These are phyloP conservation scores for Lampris megalopsis DNA, from an alignment of 2,113 vertebrate genomes.

Conservation along the genomic window DNA sequence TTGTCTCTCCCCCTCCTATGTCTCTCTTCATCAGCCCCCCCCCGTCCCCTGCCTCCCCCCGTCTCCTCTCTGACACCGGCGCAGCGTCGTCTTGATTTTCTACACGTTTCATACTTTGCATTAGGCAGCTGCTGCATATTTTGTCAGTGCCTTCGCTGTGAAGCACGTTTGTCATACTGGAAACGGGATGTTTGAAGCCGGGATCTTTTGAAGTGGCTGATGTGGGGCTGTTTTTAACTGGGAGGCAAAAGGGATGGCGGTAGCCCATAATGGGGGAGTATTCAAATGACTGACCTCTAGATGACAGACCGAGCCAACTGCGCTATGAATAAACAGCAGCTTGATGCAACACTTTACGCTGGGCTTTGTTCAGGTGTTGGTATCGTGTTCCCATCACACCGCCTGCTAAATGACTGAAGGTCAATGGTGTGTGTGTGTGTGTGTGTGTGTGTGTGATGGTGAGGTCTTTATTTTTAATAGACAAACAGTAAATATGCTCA, in stretches of 20 bases:
- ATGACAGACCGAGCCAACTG: constrained; percentile 72
- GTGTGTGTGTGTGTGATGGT: constrained; percentile 10
- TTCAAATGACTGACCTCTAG: constrained; percentile 82
- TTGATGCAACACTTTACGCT: constrained; percentile 60
- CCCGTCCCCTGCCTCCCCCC: constrained; percentile 8
- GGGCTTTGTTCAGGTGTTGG: constrained; percentile 74
- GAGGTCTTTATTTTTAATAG: constrained; percentile 62
- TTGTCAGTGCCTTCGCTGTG: constrained; percentile 72
- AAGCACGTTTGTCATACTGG: constrained; percentile 77
- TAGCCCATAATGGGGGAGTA: constrained; percentile 74
- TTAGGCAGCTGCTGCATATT: constrained; percentile 82
- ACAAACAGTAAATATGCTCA: constrained; percentile 39
- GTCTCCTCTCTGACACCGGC: constrained; percentile 85
- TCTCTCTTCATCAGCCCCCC: background rate
- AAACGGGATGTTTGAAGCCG: constrained; percentile 76
- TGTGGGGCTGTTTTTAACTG: constrained; percentile 75
- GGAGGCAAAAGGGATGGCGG: constrained; percentile 70
- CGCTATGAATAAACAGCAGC: constrained; percentile 74
- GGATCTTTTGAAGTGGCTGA: constrained; percentile 78
- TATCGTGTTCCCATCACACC: constrained; percentile 72
- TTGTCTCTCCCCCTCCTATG: background rate
- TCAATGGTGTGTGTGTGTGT: constrained; percentile 60
- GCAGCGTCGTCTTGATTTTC: constrained; percentile 81
- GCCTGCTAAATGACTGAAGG: constrained; percentile 75
- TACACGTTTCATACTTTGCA: constrained; percentile 86